Evolutionary conservation across 2,888 invertebrate species (phyloP).

Genomic region (Athalia circularis): DNA sequence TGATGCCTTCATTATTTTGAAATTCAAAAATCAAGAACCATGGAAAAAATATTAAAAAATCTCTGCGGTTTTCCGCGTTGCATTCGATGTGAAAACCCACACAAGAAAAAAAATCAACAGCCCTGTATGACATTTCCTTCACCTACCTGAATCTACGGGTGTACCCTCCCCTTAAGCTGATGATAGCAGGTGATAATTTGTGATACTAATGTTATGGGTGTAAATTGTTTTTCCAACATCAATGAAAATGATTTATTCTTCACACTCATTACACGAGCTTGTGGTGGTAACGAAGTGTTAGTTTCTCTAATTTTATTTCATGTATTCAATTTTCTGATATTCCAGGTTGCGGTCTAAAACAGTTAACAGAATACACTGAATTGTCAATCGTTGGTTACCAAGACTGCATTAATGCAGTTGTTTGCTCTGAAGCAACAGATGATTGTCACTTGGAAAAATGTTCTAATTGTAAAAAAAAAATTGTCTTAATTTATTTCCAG

Average conservation of each 20-base stretch:
- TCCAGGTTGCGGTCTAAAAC: slow-evolving; percentile 1
- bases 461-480: slow-evolving; percentile 9
- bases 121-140: background rate
- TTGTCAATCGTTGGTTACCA: background rate
- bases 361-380: background rate
- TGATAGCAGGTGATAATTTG: slow-evolving; percentile 29
- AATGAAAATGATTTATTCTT: slow-evolving; percentile 11
- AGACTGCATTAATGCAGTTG: slow-evolving; percentile 1
- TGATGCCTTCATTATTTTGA: slow-evolving; percentile 19
- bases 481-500: background rate
- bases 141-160: background rate
- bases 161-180: slow-evolving; percentile 26
- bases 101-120: background rate
- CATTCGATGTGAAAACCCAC: slow-evolving; percentile 12
- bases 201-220: background rate
- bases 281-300: background rate
- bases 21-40: background rate
- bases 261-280: background rate
- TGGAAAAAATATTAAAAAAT: too few relatives aligned
- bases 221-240: slow-evolving; percentile 7
- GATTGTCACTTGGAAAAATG: slow-evolving; percentile 16
- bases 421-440: background rate
- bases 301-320: background rate
- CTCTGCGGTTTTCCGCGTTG: slow-evolving; percentile 19
- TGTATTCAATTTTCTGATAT: slow-evolving; percentile 17